phyloP scores from a whole-genome alignment of 2,888 invertebrate genomes.

The Sinelater perroti region DNA sequence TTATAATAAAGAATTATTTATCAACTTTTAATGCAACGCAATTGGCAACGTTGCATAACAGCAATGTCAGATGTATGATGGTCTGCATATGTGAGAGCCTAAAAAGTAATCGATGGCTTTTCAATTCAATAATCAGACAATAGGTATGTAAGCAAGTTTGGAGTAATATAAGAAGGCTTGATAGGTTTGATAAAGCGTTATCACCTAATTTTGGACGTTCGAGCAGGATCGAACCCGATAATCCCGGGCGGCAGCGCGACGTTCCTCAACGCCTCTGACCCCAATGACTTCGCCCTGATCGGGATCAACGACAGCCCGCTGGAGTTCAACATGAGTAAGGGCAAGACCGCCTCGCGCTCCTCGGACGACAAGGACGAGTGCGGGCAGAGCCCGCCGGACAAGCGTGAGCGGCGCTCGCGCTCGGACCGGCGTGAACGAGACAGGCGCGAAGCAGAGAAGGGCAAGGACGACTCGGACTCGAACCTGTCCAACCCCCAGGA shows the following conservation, averaged over 20 bases:
- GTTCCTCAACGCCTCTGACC: constrained; percentile 36
- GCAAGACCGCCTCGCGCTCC: constrained; percentile 64
- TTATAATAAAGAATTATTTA: too few relatives aligned
- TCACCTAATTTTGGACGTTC: too few relatives aligned
- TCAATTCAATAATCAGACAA: constrained; percentile 40
- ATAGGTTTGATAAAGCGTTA: too few relatives aligned
- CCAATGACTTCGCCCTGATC: constrained; percentile 42
- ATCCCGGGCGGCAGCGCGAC: constrained; percentile 34
- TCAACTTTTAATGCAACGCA: too few relatives aligned
- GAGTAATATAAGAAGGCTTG: background rate
- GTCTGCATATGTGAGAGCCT: too few relatives aligned
- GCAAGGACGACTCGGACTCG: constrained; percentile 60
- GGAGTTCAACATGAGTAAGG: constrained; percentile 70
- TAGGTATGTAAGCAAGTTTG: constrained; percentile 35
- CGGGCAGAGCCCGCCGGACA: constrained; percentile 56
- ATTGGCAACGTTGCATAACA: too few relatives aligned
- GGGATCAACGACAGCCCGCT: constrained; percentile 68
- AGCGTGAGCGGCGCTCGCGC: constrained; percentile 45
- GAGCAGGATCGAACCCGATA: constrained; percentile 31
- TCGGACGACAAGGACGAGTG: constrained; percentile 60
- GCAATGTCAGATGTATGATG: too few relatives aligned
- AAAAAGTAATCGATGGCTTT: constrained; percentile 36
- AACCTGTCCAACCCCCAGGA: constrained; percentile 57
- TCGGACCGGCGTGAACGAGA: constrained; percentile 50
- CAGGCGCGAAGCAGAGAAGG: constrained; percentile 60